These are phyloP conservation scores for Lithophane socia DNA, from an alignment of 2,888 invertebrate genomes.

Conservation along the genomic window DNA sequence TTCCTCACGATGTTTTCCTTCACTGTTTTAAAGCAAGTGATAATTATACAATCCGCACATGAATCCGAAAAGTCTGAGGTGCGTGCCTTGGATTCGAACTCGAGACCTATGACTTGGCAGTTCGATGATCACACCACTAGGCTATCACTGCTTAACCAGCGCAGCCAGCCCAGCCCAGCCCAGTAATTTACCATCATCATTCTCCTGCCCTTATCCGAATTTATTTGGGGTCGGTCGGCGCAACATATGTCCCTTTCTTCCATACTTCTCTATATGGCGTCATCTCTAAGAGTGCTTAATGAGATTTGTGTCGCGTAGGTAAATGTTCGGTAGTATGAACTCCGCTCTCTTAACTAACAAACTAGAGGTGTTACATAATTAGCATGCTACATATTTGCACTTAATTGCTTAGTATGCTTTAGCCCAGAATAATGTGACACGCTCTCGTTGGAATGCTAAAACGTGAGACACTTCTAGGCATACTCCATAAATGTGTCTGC, in stretches of 20 bases:
- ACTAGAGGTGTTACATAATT: conserved; percentile 23
- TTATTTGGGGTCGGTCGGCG: not conserved
- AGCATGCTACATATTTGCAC: conserved; percentile 35
- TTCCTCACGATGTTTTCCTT: too few species aligned
- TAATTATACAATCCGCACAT: too few species aligned
- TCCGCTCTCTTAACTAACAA: conserved; percentile 2
- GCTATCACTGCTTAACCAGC: too few species aligned
- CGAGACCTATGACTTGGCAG: too few species aligned
- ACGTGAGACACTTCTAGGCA: conserved; percentile 47
- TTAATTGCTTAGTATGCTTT: conserved; percentile 48
- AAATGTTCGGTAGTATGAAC: too few species aligned
- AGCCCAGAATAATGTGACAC: conserved; percentile 44
- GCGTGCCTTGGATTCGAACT: too few species aligned
- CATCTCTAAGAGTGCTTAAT: not conserved
- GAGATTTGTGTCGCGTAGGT: too few species aligned
- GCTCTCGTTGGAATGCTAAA: conserved; percentile 49
- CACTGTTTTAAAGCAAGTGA: too few species aligned
- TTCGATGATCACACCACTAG: too few species aligned
- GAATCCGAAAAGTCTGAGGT: too few species aligned
- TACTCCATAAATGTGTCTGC: conserved; percentile 52
- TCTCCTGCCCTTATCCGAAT: not conserved
- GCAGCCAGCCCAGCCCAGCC: too few species aligned
- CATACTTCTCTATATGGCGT: not conserved
- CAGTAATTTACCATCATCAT: too few species aligned
- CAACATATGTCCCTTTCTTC: not conserved